Base-by-base conservation (phyloP, 1,140 invertebrate species). In the Zaprionus nigranus region DNA sequence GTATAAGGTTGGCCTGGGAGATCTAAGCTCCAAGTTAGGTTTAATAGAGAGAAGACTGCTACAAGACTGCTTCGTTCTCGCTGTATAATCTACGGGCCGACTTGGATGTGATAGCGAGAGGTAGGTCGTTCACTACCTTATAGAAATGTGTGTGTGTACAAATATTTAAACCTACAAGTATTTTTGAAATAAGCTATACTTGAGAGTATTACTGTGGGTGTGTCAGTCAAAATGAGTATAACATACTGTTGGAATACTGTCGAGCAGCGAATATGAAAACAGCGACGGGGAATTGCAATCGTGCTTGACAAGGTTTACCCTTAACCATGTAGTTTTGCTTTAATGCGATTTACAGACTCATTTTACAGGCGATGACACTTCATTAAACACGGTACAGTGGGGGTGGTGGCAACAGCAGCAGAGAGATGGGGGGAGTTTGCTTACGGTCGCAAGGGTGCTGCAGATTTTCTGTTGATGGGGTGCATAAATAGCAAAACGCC, bases 351-450 rank as follows among this genome's bases (percentile, higher is more conserved):
- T 90, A 85, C 79, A 82, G 82, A 90, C 86, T 90, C 86, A 90
- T 90, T 90, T 90, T 90, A 90, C 86, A 90, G 87, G 79, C 86
- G 86, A 90, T 90, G 86, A 90, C 86, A 90, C 86, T 90, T 90
- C 86, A 90, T 90, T 90, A 90, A 90, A 87, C 77, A 82, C 70
- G 79, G 82, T 84, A 85, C 68, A 49, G 57, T 74, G 84, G 68
- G 81, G 81, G 75, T 71, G 81, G 78, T 56, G 78, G 75, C 56
- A 56, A 51, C 63, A 60, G 30, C 54, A 62, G 26, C 59, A 68
- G 46, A 43, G 26, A 34, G 3, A 26, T 26, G 24, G 24, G 24
- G 24, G 40, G 24, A 40, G 59, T 30, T 67, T 34, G 17, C 59
- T 65, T 77, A 46, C 12, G 65, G 34, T 75, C 56, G 24, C 15